phyloP scores from a whole-genome alignment of 2,797 vertebrate species.

The Choloepus didactylus region DNA sequence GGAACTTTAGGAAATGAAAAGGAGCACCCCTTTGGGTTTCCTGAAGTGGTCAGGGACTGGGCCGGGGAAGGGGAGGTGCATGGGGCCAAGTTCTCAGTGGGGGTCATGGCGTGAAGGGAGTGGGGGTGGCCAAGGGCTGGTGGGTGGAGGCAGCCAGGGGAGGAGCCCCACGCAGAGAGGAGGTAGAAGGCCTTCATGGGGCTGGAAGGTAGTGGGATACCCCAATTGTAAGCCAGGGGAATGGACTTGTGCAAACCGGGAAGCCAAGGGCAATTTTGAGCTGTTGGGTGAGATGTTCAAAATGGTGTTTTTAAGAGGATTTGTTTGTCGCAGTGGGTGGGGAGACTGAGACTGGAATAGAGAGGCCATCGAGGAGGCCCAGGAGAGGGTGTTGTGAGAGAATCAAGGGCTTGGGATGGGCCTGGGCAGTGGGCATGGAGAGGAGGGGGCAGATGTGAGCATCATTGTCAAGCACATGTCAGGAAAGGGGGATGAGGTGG shows the following conservation, averaged over 20 bases:
- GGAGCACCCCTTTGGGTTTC: slow-evolving; percentile 17
- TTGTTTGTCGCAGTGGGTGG: not conserved
- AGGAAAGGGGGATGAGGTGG: not conserved
- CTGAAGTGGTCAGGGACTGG: not conserved
- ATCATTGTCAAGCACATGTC: accelerated
- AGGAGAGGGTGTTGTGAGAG: not conserved
- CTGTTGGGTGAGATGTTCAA: not conserved
- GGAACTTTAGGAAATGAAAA: slow-evolving; percentile 27
- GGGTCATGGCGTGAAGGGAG: accelerated
- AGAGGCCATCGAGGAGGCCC: not conserved
- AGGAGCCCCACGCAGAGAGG: not conserved
- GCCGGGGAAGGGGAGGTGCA: not conserved
- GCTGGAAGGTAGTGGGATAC: not conserved
- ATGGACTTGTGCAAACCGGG: not conserved
- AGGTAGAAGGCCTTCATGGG: not conserved
- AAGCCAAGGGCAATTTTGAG: not conserved
- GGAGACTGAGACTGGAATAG: not conserved
- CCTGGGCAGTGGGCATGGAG: not conserved
- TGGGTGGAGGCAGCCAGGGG: not conserved
- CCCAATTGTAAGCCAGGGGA: not conserved
- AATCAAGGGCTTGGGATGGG: not conserved
- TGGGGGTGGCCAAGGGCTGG: not conserved
- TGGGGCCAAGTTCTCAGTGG: not conserved
- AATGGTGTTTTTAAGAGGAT: not conserved
- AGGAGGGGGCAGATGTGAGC: too few relatives aligned